These are phyloP conservation scores for Ornithorhynchus anatinus DNA, from an alignment of 2,113 vertebrate genomes.

Conservation along the genomic window DNA sequence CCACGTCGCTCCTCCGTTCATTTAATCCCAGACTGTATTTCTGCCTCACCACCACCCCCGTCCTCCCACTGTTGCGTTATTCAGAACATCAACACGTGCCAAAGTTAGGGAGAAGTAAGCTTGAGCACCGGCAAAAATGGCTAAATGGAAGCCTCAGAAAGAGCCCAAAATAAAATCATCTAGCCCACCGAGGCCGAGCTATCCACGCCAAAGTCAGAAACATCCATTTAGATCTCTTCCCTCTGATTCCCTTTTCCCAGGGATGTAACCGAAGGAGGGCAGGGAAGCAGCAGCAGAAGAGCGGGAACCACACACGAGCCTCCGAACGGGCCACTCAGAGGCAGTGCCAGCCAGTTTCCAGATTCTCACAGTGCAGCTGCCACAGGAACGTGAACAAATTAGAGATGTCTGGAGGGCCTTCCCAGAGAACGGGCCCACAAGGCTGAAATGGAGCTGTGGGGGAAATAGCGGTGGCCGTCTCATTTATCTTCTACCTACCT, in stretches of 20 bases:
- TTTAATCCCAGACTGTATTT: neutral
- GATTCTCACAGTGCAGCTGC: neutral
- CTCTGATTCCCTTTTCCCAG: neutral
- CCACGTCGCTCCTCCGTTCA: too few species aligned
- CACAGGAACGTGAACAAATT: neutral
- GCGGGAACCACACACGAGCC: neutral
- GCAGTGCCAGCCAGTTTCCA: neutral
- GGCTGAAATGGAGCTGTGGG: neutral
- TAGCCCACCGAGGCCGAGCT: neutral
- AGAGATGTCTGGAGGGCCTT: neutral
- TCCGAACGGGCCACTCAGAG: neutral
- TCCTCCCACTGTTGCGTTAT: neutral
- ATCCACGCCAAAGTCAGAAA: neutral
- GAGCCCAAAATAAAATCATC: neutral
- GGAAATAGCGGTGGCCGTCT: too few species aligned
- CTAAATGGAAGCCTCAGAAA: neutral
- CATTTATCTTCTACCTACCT: too few species aligned
- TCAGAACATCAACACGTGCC: neutral
- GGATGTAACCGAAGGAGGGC: neutral
- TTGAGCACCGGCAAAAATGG: neutral
- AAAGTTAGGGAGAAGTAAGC: neutral
- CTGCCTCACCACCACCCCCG: neutral
- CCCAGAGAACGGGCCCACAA: neutral
- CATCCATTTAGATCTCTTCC: neutral
- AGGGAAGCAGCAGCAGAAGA: neutral